Evolutionary conservation across 2,888 invertebrate genomes (phyloP).

Genomic region (Tanytarsus gracilentus): DNA sequence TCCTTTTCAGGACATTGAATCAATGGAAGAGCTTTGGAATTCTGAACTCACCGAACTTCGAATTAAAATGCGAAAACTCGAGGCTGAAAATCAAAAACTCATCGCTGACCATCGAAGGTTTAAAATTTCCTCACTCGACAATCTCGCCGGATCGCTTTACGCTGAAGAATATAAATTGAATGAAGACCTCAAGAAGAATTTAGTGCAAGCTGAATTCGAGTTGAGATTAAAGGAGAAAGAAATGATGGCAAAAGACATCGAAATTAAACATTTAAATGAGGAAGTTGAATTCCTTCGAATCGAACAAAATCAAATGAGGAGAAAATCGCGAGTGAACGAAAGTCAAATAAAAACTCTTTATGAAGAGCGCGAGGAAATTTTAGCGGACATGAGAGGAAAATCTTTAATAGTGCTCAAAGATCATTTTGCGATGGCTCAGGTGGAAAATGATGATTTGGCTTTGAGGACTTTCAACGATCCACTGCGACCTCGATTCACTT

Average conservation of each 20-base stretch:
- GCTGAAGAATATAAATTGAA: slow-evolving; percentile 1
- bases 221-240: background rate
- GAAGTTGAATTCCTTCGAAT: background rate
- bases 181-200: background rate
- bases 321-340: background rate
- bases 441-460: background rate
- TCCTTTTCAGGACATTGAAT: background rate
- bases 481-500: background rate
- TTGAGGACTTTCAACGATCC: background rate
- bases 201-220: background rate
- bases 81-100: background rate
- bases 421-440: background rate
- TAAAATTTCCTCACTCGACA: background rate
- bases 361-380: background rate
- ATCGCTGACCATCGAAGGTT: background rate
- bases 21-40: background rate
- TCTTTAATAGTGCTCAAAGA: background rate
- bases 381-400: background rate
- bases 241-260: background rate
- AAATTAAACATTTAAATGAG: background rate
- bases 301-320: background rate
- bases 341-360: background rate
- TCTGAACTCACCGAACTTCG: background rate
- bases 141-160: background rate
- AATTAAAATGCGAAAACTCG: background rate